A percentile compares a stretch with the other conserved stretches of the same genome.
These are phyloP conservation scores for Cheumatopsyche charites DNA, from an alignment of 1,140 invertebrate species.

Conservation along the genomic window DNA sequence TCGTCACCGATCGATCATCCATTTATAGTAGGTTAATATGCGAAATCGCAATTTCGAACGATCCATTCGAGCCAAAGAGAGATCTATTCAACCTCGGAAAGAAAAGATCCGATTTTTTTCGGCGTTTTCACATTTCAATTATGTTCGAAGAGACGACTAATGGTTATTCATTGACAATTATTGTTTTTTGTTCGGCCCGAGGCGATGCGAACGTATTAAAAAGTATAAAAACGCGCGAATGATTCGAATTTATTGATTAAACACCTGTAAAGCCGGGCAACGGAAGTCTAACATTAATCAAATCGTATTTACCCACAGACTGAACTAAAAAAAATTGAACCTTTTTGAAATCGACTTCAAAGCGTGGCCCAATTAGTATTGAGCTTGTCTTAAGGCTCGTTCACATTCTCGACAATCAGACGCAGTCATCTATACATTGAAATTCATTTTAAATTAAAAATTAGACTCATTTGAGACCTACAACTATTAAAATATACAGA, in stretches of 20 bases:
- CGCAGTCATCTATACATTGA: no score
- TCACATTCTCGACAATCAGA: no score
- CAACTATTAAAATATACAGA: no score
- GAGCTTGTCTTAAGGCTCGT: no score
- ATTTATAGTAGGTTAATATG: not conserved
- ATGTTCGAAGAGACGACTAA: conserved; percentile 4
- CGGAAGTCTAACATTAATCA: conserved; percentile 18
- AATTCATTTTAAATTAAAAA: no score
- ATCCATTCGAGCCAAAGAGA: no score
- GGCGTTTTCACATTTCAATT: not conserved
- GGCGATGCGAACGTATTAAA: not conserved
- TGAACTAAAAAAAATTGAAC: not conserved
- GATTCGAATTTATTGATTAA: conserved; percentile 27
- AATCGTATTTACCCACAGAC: conserved; percentile 2
- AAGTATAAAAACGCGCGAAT: conserved; percentile 18
- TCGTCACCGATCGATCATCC: conserved; percentile 6
- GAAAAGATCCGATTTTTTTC: not conserved
- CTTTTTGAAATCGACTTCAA: not conserved
- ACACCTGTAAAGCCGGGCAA: conserved; percentile 10
- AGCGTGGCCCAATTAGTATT: conserved; percentile 14
- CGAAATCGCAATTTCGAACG: conserved; percentile 2
- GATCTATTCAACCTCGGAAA: no score
- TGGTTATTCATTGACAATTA: conserved; percentile 10
- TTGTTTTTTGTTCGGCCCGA: conserved; percentile 7
- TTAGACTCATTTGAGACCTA: no score